Evolutionary conservation across 2,888 invertebrate genomes (phyloP), one percentile per base, ranked within the genome.

Genomic region (Cerceris rybyensis): DNA sequence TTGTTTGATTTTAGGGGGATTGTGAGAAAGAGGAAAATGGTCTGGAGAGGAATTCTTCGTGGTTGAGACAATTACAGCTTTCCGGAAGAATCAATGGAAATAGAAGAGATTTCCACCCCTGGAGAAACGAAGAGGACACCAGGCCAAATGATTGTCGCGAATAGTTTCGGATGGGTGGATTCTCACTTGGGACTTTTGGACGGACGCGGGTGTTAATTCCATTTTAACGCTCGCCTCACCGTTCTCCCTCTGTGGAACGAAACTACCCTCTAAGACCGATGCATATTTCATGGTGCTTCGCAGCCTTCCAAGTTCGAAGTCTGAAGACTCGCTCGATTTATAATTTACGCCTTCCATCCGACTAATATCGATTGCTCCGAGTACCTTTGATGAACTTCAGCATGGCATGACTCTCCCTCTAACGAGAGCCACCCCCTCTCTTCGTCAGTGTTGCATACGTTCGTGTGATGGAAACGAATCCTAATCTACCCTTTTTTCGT

Each of bases 181-280:
- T 65, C 55, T 55, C 66, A 71, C 52, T 2, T 55, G 70, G 65
- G 64, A 76, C 68, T 78, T 73, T 72, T 57, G 74, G 65, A 28
- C 73, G 61, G 41, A 60, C 66, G 61, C 58, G 75, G 54, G 90
- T 88, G 90, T 90, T 90, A 90, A 90, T 90, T 89, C 89, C 88
- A 89, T 90, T 90, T 88, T 87, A 90, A 88, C 84, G 85, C 81
- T 75, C 70, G 76, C 72, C 59, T 61, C 28, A n/a, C 43, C 70
- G 39, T 67, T 60, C 58, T 57, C 55, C 71, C 58, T 69, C 42
- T 58, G 7, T 57, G 75, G 84, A 86, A 84, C 80, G 87, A 86
- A 91, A 91, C 90, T 90, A 90, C 89, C 89, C 88, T 88, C 91
- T 88, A 90, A 92, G 89, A 90, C 86, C 88, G 83, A 85, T 92